A percentile compares a stretch with the other conserved stretches of the same genome.
Conservation (phyloP, 2,113 vertebrate genomes). For the Gadus chalcogrammus region DNA sequence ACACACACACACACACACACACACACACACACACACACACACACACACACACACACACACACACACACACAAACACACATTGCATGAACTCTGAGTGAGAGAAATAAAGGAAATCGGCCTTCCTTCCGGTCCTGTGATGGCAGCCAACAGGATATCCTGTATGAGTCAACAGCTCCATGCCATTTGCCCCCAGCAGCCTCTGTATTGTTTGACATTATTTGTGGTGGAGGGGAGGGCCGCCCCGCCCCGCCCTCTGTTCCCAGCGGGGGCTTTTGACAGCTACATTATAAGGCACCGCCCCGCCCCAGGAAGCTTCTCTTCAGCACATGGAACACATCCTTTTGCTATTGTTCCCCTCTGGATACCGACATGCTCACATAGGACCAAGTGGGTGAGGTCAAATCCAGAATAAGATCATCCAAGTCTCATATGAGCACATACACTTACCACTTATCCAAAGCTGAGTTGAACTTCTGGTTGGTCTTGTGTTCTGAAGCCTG, state of each 20-base stretch:
- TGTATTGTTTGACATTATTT: constrained; percentile 46
- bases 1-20: background rate
- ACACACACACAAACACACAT: constrained; percentile 32
- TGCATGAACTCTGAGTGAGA: background rate
- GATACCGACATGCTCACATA: too few species aligned
- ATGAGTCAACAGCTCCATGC: constrained; percentile 44
- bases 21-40: constrained; percentile 5
- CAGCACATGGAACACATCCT: too few species aligned
- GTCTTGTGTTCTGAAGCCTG: too few species aligned
- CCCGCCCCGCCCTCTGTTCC: constrained; percentile 42
- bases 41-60: constrained; percentile 14
- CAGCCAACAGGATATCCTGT: constrained; percentile 68
- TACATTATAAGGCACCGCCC: constrained; percentile 15
- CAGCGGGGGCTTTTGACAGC: constrained; percentile 43
- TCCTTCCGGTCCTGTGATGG: constrained; percentile 23
- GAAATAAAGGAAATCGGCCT: too few species aligned
- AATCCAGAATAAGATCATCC: too few species aligned
- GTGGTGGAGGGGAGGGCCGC: constrained; percentile 25
- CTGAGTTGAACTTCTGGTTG: too few species aligned
- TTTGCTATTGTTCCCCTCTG: too few species aligned
- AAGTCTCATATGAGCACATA: too few species aligned
- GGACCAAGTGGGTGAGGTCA: too few species aligned
- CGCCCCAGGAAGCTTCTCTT: too few species aligned
- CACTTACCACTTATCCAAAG: too few species aligned
- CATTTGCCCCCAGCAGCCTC: constrained; percentile 35